A percentile compares a stretch with the other conserved stretches of the same genome.
phyloP scores from a whole-genome alignment of 1,140 invertebrate genomes.

The Philotrypesis tridentata region DNA sequence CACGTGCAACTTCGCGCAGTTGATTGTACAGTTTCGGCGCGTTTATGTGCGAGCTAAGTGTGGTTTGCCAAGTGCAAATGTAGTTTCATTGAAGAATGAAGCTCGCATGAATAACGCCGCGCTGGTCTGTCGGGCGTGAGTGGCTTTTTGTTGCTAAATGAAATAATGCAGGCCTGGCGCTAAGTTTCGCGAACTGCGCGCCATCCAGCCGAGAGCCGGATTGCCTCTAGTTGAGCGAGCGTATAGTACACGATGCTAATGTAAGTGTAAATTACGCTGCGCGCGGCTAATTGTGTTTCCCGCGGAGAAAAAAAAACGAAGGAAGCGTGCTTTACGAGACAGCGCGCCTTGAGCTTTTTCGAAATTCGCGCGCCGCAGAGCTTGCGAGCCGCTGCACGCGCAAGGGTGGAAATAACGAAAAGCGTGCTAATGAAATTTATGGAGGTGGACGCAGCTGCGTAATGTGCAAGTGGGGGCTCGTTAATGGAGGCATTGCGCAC shows the following conservation, averaged over 20 bases:
- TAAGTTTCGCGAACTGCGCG: neutral
- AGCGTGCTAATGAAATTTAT: no score
- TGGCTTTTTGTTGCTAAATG: neutral
- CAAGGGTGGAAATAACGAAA: no score
- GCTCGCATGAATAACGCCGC: neutral
- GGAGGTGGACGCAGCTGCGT: no score
- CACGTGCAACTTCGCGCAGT: neutral
- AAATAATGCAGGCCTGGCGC: neutral
- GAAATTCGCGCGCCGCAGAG: no score
- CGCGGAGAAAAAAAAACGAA: no score
- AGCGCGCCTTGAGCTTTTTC: no score
- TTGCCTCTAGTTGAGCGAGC: no score
- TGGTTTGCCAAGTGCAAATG: neutral
- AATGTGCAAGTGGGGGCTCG: no score
- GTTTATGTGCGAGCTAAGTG: no score
- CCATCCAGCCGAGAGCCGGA: neutral
- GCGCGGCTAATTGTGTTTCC: neutral
- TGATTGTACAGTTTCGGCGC: neutral
- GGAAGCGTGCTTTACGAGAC: no score
- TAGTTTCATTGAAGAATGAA: neutral
- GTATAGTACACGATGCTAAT: neutral
- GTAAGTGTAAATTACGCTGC: neutral
- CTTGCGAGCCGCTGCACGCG: no score
- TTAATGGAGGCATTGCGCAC: neutral
- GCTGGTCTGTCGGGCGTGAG: neutral